Percentiles rank a stretch among this genome's conserved stretches.
Conservation (phyloP, 2,113 vertebrate genomes). For the Boulengeromyrus knoepffleri region DNA sequence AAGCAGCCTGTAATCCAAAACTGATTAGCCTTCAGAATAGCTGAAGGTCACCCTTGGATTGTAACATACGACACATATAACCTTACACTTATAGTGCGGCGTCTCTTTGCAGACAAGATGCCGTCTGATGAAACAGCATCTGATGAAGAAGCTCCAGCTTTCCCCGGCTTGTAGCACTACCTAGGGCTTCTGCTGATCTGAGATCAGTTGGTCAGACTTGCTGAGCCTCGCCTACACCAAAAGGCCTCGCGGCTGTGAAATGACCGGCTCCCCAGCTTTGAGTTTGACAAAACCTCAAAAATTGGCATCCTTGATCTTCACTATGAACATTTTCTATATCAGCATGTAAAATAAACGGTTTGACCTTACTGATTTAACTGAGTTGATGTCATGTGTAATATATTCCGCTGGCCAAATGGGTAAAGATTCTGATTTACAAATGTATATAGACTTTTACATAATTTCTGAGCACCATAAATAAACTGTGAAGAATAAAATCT, state of each 20-base stretch:
- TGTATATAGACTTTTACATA: neutral
- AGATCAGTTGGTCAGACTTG: neutral
- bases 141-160: neutral
- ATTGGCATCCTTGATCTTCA: neutral
- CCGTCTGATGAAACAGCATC: neutral
- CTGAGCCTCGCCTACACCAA: neutral
- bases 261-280: neutral
- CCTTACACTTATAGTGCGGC: neutral
- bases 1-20: neutral
- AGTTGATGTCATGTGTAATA: neutral
- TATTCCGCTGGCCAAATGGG: neutral
- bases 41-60: neutral
- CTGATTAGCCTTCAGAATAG: neutral
- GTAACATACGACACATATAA: neutral
- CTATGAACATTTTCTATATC: neutral
- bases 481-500: neutral
- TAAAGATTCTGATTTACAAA: neutral
- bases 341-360: neutral
- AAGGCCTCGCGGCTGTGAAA: neutral
- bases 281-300: neutral
- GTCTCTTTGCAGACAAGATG: neutral
- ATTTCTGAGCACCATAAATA: neutral
- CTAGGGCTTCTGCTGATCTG: neutral
- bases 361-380: neutral
- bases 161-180: neutral